Evolutionary conservation across 2,888 invertebrate species (phyloP).

Genomic region (Operophtera brumata): DNA sequence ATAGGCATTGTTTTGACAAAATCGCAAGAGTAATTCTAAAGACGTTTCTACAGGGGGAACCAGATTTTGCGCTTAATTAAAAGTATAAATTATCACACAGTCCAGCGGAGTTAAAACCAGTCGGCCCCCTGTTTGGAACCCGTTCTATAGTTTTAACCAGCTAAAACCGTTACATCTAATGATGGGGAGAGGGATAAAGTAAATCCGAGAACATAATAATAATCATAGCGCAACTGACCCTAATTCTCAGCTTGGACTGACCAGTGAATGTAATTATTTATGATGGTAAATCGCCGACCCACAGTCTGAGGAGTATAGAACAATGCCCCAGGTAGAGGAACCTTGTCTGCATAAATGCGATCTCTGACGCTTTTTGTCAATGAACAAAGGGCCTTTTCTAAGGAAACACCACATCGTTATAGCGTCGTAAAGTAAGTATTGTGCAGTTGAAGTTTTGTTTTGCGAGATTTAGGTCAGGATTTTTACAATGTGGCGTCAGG

Average conservation of each 20-base stretch:
- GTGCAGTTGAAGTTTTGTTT: slow-evolving; percentile 74
- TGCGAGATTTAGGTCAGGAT: slow-evolving; percentile 76
- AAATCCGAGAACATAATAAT: slow-evolving; percentile 69
- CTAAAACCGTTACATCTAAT: slow-evolving; percentile 80
- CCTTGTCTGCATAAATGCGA: slow-evolving; percentile 73
- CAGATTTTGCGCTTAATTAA: slow-evolving; percentile 61
- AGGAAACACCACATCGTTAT: slow-evolving; percentile 80
- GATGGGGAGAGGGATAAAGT: slow-evolving; percentile 75
- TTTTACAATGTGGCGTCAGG: slow-evolving; percentile 76
- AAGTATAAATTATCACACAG: slow-evolving; percentile 71
- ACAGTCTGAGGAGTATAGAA: slow-evolving; percentile 73
- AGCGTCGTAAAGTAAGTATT: slow-evolving; percentile 76
- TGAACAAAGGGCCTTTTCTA: slow-evolving; percentile 78
- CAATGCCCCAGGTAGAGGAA: slow-evolving; percentile 74
- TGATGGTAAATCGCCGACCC: slow-evolving; percentile 70
- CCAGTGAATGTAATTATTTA: slow-evolving; percentile 77
- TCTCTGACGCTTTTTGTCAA: slow-evolving; percentile 76
- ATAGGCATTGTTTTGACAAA: neutral
- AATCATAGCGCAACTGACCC: slow-evolving; percentile 74
- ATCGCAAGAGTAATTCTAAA: slow-evolving; percentile 4
- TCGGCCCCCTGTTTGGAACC: slow-evolving; percentile 70
- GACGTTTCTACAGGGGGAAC: slow-evolving; percentile 18
- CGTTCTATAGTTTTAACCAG: slow-evolving; percentile 79
- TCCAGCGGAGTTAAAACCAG: slow-evolving; percentile 66
- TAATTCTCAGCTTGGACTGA: slow-evolving; percentile 62